Conservation (phyloP, 2,113 vertebrate genomes). For the Callocephalon fimbriatum region DNA sequence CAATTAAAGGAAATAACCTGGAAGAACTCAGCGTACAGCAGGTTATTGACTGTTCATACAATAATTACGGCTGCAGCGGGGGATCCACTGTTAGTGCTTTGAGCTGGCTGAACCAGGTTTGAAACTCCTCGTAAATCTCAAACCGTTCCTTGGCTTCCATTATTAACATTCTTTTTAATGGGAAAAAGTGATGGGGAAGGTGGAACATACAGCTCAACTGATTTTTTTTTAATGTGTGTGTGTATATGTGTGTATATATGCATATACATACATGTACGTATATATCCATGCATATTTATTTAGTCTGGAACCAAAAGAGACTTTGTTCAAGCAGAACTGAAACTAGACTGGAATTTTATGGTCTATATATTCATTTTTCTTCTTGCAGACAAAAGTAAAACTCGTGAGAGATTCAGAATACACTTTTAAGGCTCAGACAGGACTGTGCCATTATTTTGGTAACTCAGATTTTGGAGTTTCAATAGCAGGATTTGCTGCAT, state of each 20-base stretch:
- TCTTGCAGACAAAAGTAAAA: constrained; percentile 83
- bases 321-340: not conserved
- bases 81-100: constrained; percentile 84
- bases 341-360: not conserved
- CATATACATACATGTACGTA: fast-evolving
- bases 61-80: constrained; percentile 84
- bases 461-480: constrained; percentile 78
- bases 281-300: not conserved
- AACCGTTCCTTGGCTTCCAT: not conserved
- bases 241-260: not conserved
- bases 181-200: not conserved
- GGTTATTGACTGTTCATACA: constrained; percentile 89
- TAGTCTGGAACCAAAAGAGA: not conserved
- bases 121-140: not conserved
- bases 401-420: constrained; percentile 86
- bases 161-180: not conserved
- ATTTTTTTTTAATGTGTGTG: not conserved
- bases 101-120: constrained; percentile 87
- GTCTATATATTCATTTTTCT: not conserved
- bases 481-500: constrained; percentile 80
- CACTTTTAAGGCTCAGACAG: constrained; percentile 84
- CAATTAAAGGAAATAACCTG: constrained; percentile 77
- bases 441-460: constrained; percentile 86
- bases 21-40: constrained; percentile 90
- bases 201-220: not conserved